Percentiles rank a stretch among this genome's conserved stretches.
These are phyloP conservation scores for Clarias laeviceps DNA, from an alignment of 2,797 vertebrate species.

Conservation along the genomic window DNA sequence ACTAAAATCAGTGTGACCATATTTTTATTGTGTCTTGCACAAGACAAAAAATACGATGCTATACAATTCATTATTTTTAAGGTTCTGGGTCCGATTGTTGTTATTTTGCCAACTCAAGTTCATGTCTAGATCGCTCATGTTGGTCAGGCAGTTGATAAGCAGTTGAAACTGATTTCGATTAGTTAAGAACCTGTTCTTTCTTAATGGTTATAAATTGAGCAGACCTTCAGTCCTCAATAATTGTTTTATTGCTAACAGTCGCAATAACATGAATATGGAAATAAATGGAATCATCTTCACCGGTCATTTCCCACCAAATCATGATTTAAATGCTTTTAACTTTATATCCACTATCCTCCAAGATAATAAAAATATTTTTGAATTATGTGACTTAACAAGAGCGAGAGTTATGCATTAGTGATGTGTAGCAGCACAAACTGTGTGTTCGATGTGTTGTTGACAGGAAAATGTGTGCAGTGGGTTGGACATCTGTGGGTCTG, in stretches of 20 bases:
- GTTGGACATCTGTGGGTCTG: slow-evolving; percentile 19
- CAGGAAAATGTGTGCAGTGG: neutral
- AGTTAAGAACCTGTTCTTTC: neutral
- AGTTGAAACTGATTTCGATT: neutral
- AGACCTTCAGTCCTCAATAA: neutral
- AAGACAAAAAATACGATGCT: neutral
- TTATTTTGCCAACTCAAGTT: neutral
- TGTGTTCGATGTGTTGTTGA: neutral
- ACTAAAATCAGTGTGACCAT: neutral
- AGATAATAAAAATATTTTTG: neutral
- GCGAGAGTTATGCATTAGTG: slow-evolving; percentile 28
- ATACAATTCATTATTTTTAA: neutral
- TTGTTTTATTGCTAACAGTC: neutral
- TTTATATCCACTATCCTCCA: neutral
- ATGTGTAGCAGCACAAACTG: neutral
- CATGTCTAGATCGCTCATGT: neutral
- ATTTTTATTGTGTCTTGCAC: neutral
- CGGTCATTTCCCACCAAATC: neutral
- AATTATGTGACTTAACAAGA: neutral
- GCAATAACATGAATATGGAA: neutral
- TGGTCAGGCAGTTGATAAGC: neutral
- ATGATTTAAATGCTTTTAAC: neutral
- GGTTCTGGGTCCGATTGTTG: neutral
- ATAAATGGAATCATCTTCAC: neutral
- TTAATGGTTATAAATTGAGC: neutral